phyloP scores from a whole-genome alignment of 2,888 invertebrate genomes.

The Brachylomia viminalis region DNA sequence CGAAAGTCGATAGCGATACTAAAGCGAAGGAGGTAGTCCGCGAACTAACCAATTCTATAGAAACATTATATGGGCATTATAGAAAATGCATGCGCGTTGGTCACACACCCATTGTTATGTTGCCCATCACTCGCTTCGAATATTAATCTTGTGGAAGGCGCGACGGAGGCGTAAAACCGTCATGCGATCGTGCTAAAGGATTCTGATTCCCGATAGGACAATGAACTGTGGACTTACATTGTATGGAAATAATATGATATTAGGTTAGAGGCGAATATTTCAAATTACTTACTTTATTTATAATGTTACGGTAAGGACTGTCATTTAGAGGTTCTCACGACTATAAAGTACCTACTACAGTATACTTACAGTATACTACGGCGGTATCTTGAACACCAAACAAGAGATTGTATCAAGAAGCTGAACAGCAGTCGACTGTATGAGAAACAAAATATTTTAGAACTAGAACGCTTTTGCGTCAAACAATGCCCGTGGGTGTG shows the following conservation, averaged over 20 bases:
- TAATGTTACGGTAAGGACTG: not conserved
- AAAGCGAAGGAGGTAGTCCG: conserved; percentile 80
- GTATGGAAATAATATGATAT: conserved; percentile 64
- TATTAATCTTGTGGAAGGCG: conserved; percentile 88
- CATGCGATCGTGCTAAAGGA: conserved; percentile 76
- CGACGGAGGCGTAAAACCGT: conserved; percentile 74
- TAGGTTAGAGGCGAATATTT: conserved; percentile 51
- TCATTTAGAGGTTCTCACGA: not conserved
- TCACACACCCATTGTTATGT: conserved; percentile 85
- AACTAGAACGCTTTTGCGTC: not conserved
- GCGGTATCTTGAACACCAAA: not conserved
- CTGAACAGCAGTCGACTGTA: not conserved
- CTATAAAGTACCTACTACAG: not conserved
- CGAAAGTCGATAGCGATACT: conserved; percentile 85
- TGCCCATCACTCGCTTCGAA: conserved; percentile 85
- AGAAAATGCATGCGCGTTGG: conserved; percentile 89
- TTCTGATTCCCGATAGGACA: conserved; percentile 79
- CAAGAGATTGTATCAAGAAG: not conserved
- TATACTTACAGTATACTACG: not conserved
- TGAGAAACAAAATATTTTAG: not conserved
- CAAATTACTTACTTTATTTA: conserved; percentile 46
- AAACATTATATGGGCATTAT: conserved; percentile 90
- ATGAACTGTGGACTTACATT: conserved; percentile 77
- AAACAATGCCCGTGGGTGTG: not conserved
- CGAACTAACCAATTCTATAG: conserved; percentile 86